Evolutionary conservation across 2,888 invertebrate genomes (phyloP), one percentile per base, ranked within the genome.

Genomic region (Ormyrus thymus): DNA sequence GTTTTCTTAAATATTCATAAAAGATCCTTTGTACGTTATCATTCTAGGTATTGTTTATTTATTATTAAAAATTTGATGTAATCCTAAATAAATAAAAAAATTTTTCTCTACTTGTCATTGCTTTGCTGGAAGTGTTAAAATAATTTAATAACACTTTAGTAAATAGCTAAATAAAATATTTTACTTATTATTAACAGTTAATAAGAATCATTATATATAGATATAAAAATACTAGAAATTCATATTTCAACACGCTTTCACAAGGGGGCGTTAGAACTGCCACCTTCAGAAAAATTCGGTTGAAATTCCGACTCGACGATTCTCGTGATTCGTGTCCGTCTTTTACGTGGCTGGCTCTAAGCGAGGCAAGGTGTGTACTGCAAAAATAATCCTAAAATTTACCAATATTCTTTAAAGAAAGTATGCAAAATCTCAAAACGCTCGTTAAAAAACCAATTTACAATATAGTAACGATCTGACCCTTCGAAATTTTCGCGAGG

Each of bases 341-440:
- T 79, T 81, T 81, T 81, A 66, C 78, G 81, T 79, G 81, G 75
- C 76, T 69, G 73, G 73, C 78, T 70, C 70, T 56, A 68, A 73
- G 64, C 73, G 72, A 81, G 73, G 53, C 76, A 81, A 81, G 81
- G 79, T 81, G 70, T 76, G 81, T 79, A 81, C 29, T 5, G 45
- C 45, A 13, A 61, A 56, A 61, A 59, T 61, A 56, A 43, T 65
- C 0, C 15, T 13, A 15, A 65, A 65, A 66, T 70, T 66, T n/a
- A 11, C 0, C n/a, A 15, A 79, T 74, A 71, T 71, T 74, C 61
- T 11, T 5, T 29, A 11, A 53, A 45, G 72, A 66, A 48, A 46
- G 8, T 61, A 58, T 68, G 62, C 59, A 75, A 53, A 45, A 78
- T 68, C 48, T 7, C 11, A 7, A 78, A 78, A 81, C 51, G 72